phyloP scores from a whole-genome alignment of 1,140 invertebrate genomes.

The Cherax quadricarinatus region DNA sequence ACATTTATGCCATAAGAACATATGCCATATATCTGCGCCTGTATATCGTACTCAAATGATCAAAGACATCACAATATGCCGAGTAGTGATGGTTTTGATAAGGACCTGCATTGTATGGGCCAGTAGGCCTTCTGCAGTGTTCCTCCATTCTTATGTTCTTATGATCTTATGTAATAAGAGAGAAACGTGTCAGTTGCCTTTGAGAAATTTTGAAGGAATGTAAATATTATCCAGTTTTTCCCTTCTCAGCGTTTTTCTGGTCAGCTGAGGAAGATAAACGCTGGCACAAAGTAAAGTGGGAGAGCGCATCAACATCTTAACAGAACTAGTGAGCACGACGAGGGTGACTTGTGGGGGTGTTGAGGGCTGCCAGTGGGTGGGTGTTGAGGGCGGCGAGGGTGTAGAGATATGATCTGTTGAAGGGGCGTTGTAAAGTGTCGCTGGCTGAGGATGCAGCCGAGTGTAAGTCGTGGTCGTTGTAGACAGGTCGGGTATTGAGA shows the following conservation, averaged over 20 bases:
- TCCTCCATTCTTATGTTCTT: no score
- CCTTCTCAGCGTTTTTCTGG: neutral
- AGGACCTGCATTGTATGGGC: no score
- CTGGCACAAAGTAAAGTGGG: neutral
- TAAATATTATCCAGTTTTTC: neutral
- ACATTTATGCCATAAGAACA: no score
- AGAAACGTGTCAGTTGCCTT: neutral
- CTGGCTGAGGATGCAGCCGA: neutral
- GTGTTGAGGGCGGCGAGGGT: conserved; percentile 48
- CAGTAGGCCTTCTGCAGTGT: no score
- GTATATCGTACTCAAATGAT: no score
- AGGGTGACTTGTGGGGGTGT: conserved; percentile 55
- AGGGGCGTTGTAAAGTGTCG: neutral
- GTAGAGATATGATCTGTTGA: conserved; percentile 36
- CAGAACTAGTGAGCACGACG: conserved; percentile 41
- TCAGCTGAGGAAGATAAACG: neutral
- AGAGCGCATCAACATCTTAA: neutral
- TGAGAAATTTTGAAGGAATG: neutral
- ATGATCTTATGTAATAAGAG: neutral
- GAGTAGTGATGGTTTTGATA: no score
- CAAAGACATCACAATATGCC: neutral
- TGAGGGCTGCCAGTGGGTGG: conserved; percentile 54
- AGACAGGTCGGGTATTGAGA: conserved; percentile 17
- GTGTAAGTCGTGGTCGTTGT: neutral
- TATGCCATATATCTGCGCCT: no score